A percentile compares a stretch with the other conserved stretches of the same genome.
These are phyloP conservation scores for Nomada fucata DNA, from an alignment of 2,888 invertebrate species.

Conservation along the genomic window DNA sequence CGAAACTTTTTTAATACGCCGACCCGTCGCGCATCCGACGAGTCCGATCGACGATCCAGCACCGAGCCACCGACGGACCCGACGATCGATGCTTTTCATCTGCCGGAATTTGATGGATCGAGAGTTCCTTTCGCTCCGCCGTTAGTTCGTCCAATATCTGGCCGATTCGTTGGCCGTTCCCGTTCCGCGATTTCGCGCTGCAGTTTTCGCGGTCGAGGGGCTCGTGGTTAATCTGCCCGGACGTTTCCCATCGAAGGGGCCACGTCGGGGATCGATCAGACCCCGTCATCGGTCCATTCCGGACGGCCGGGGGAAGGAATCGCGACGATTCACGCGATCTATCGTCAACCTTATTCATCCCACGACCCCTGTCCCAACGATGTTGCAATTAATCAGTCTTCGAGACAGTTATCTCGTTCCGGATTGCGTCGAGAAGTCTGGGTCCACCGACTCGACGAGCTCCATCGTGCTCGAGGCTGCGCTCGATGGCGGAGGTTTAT, in stretches of 20 bases:
- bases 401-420: background rate
- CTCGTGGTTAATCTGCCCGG: slow-evolving; percentile 32
- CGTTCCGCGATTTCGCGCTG: slow-evolving; percentile 27
- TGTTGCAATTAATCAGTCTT: slow-evolving; percentile 10
- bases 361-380: too few species aligned
- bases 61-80: background rate
- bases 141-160: slow-evolving; percentile 37
- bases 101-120: slow-evolving; percentile 51
- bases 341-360: background rate
- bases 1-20: slow-evolving; percentile 53
- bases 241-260: slow-evolving; percentile 38
- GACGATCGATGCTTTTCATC: slow-evolving; percentile 45
- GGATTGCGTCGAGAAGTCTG: background rate
- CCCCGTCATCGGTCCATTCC: background rate
- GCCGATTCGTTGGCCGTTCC: background rate
- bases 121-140: slow-evolving; percentile 38
- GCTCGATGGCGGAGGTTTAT: too few species aligned
- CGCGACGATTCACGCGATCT: background rate
- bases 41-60: slow-evolving; percentile 30
- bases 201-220: slow-evolving; percentile 31
- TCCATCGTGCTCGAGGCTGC: background rate
- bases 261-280: slow-evolving; percentile 18
- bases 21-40: background rate
- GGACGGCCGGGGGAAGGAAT: background rate
- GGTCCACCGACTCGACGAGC: background rate